These are phyloP conservation scores for Chymomyza caudatula DNA, from an alignment of 2,888 invertebrate genomes.

Conservation along the genomic window DNA sequence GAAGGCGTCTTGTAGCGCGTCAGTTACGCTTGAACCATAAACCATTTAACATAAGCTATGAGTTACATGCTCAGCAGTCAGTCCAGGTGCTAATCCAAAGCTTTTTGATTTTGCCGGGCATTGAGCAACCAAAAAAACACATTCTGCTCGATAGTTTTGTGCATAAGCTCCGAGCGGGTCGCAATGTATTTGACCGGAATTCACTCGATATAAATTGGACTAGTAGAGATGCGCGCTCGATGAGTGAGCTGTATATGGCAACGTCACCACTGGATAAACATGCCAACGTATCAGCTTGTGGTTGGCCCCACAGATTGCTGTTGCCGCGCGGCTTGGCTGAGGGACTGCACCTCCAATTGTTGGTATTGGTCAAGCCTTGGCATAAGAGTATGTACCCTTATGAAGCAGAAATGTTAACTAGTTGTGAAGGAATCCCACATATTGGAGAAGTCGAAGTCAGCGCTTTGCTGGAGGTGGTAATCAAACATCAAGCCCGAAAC, in stretches of 20 bases:
- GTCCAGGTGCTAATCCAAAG: conserved; percentile 81
- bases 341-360: conserved; percentile 81
- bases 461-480: conserved; percentile 31
- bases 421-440: not conserved
- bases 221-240: conserved; percentile 79
- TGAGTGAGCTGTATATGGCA: conserved; percentile 77
- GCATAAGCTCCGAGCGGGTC: conserved; percentile 79
- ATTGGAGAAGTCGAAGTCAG: not conserved
- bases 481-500: conserved; percentile 19
- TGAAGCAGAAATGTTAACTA: not conserved
- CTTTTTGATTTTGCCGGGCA: conserved; percentile 81
- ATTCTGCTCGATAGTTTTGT: conserved; percentile 82
- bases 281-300: conserved; percentile 76
- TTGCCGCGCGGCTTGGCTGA: conserved; percentile 82
- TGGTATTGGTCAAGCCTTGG: conserved; percentile 80
- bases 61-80: conserved; percentile 80
- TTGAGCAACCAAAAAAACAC: conserved; percentile 82
- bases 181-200: conserved; percentile 61
- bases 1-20: conserved; percentile 77
- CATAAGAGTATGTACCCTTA: not conserved
- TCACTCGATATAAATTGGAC: conserved; percentile 62
- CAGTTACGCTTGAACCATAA: conserved; percentile 85
- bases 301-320: conserved; percentile 81
- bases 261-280: conserved; percentile 39
- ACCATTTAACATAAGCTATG: conserved; percentile 81